Evolutionary conservation across 1,140 invertebrate species (phyloP).

Genomic region (Elymnias hypermnestra): DNA sequence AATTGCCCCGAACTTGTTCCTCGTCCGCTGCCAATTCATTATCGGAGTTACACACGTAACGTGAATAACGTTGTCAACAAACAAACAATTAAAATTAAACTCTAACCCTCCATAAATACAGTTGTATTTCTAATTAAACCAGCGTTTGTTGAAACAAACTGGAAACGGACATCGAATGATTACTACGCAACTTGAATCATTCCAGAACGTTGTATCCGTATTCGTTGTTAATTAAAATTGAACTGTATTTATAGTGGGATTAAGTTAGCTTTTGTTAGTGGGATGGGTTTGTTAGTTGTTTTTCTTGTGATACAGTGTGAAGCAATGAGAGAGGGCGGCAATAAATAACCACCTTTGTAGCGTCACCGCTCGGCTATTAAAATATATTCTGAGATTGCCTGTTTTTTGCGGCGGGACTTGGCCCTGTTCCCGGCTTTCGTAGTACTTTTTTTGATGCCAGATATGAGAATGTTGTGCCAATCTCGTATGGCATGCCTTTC

Average conservation of each 20-base stretch:
- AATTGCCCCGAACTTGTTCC: slow-evolving; percentile 57
- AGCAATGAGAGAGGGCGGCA: slow-evolving; percentile 72
- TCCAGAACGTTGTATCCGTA: slow-evolving; percentile 49
- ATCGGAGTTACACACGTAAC: slow-evolving; percentile 60
- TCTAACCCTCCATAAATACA: slow-evolving; percentile 18
- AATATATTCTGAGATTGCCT: slow-evolving; percentile 66
- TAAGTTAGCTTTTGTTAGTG: slow-evolving; percentile 37
- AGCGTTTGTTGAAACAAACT: slow-evolving; percentile 52
- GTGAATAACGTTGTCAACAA: slow-evolving; percentile 41
- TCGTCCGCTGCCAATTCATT: slow-evolving; percentile 64
- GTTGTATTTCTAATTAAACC: slow-evolving; percentile 24
- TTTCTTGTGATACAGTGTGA: slow-evolving; percentile 40
- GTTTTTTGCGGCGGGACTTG: slow-evolving; percentile 51
- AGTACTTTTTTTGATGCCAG: neutral
- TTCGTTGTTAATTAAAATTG: slow-evolving; percentile 26
- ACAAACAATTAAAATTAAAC: slow-evolving; percentile 15
- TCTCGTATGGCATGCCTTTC: neutral
- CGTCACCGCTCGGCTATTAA: slow-evolving; percentile 68
- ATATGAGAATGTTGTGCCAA: slow-evolving; percentile 1
- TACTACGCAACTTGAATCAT: slow-evolving; percentile 56
- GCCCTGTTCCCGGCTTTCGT: slow-evolving; percentile 31
- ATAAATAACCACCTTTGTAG: slow-evolving; percentile 73
- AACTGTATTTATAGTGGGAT: slow-evolving; percentile 30
- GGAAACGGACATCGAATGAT: slow-evolving; percentile 70
- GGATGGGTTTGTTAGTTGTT: slow-evolving; percentile 44